phyloP scores from a whole-genome alignment of 2,888 invertebrate species.

The Trachelus tabidus region DNA sequence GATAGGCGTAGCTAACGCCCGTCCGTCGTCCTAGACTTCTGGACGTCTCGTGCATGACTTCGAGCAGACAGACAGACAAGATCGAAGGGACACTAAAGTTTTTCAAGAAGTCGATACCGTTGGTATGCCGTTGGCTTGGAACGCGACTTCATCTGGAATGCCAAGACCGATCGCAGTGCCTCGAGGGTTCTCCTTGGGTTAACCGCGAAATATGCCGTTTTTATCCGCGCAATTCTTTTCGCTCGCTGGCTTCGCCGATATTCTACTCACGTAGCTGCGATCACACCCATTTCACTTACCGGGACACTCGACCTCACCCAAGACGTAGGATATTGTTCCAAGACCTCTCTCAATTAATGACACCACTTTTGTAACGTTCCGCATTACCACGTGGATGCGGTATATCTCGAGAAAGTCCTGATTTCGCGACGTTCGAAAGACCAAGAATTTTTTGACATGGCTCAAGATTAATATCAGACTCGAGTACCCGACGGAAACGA shows the following conservation, averaged over 20 bases:
- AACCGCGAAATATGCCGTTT: slow-evolving; percentile 42
- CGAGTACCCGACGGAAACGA: neutral
- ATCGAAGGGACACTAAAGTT: neutral
- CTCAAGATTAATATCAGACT: neutral
- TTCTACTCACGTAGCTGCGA: slow-evolving; percentile 45
- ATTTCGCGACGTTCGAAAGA: neutral
- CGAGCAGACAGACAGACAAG: neutral
- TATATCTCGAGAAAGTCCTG: neutral
- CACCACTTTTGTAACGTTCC: neutral
- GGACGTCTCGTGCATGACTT: neutral
- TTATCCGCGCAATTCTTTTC: slow-evolving; percentile 42
- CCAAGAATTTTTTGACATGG: neutral
- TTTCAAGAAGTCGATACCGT: neutral
- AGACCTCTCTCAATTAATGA: neutral
- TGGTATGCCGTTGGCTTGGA: neutral
- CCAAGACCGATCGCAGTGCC: slow-evolving; percentile 1
- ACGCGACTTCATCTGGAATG: neutral
- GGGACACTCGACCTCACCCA: neutral
- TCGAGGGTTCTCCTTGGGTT: slow-evolving; percentile 13
- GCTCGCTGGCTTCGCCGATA: slow-evolving; percentile 29
- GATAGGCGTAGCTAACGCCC: neutral
- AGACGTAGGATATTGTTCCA: neutral
- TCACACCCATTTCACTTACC: neutral
- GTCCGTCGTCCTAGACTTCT: neutral
- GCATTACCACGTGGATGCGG: neutral